phyloP scores from a whole-genome alignment of 2,888 invertebrate genomes.

The Eupithecia vulgata region DNA sequence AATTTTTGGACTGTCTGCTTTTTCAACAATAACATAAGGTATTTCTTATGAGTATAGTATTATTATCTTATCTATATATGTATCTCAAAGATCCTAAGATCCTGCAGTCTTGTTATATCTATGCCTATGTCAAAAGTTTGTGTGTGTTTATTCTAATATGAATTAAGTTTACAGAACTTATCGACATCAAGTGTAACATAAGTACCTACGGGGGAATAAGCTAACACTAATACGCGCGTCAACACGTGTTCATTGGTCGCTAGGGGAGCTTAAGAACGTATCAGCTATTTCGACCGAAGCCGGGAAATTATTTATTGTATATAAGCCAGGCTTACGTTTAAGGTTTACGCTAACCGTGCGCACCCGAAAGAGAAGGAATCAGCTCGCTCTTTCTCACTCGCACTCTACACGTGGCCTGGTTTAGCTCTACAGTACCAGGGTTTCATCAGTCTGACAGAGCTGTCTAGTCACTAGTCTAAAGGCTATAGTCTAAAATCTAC shows the following conservation, averaged over 20 bases:
- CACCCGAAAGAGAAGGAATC: neutral
- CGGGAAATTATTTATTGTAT: conserved; percentile 6
- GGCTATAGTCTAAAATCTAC: neutral
- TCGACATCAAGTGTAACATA: too few species aligned
- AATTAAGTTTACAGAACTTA: too few species aligned
- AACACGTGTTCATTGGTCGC: conserved; percentile 23
- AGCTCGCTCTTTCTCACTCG: neutral
- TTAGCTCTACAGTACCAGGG: neutral
- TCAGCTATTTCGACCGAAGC: neutral
- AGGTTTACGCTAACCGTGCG: neutral
- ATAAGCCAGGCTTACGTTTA: neutral
- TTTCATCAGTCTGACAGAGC: neutral
- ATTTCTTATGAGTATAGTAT: too few species aligned
- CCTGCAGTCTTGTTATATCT: too few species aligned
- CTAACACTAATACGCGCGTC: neutral
- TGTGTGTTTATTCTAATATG: too few species aligned
- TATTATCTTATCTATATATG: too few species aligned
- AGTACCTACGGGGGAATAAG: too few species aligned
- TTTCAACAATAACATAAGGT: too few species aligned
- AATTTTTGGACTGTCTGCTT: too few species aligned
- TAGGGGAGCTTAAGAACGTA: conserved; percentile 13
- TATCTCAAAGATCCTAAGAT: too few species aligned
- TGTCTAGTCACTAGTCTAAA: neutral
- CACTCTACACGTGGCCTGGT: neutral
- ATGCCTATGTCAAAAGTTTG: too few species aligned